Conservation (phyloP, 2,888 invertebrate species). For the Pseudococcus viburni region DNA sequence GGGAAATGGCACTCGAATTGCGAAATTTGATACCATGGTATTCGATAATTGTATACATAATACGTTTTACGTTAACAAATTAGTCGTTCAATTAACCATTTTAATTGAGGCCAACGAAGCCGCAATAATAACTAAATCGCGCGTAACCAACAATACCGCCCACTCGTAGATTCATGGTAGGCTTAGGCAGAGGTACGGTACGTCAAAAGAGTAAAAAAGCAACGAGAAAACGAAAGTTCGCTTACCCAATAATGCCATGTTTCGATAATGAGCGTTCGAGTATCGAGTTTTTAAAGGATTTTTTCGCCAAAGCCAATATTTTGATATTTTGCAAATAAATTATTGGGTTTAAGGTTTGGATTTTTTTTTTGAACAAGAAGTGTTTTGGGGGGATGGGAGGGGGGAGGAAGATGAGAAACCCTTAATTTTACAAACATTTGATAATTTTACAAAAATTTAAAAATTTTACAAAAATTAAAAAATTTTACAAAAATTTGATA, state of each 20-base stretch:
- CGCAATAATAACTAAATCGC: neutral
- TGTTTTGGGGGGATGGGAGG: too few relatives aligned
- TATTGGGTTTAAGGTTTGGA: too few relatives aligned
- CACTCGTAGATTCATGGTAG: neutral
- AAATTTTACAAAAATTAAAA: too few relatives aligned
- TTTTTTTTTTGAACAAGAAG: too few relatives aligned
- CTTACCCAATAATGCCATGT: neutral
- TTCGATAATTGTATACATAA: conserved; percentile 1
- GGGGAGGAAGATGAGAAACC: too few relatives aligned
- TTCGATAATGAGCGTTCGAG: neutral
- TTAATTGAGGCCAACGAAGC: conserved; percentile 50
- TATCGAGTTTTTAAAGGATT: neutral
- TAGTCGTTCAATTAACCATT: conserved; percentile 11
- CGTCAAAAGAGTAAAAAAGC: neutral
- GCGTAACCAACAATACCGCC: neutral
- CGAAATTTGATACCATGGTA: neutral
- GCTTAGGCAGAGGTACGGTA: neutral
- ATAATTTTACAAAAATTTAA: too few relatives aligned
- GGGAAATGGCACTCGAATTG: neutral
- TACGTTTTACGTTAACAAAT: conserved; percentile 10
- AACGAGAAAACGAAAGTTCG: neutral
- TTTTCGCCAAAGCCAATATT: too few relatives aligned
- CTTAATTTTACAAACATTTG: too few relatives aligned
- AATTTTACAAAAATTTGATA: too few relatives aligned
- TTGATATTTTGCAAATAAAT: too few relatives aligned